phyloP scores from a whole-genome alignment of 2,797 vertebrate species.

The Eulemur mongoz region DNA sequence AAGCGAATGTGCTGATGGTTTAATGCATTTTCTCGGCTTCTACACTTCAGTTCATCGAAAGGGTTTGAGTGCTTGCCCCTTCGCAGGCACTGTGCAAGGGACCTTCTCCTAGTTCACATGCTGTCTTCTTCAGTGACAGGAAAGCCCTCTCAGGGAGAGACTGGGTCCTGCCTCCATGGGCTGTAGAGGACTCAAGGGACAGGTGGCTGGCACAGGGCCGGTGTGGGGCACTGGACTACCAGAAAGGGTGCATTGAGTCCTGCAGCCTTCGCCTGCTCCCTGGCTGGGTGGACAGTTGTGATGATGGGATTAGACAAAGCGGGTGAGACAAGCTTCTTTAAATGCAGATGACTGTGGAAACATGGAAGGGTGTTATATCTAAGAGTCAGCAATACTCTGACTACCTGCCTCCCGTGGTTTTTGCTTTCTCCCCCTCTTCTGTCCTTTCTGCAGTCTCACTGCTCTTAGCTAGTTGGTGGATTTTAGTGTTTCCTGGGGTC shows the following conservation, averaged over 20 bases:
- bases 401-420: neutral
- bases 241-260: neutral
- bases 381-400: neutral
- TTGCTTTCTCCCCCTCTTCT: neutral
- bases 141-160: neutral
- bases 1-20: neutral
- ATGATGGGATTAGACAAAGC: neutral
- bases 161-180: accelerated
- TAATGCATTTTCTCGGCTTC: too few species aligned
- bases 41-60: neutral
- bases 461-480: neutral
- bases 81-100: neutral
- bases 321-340: neutral
- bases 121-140: neutral
- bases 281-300: neutral
- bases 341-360: neutral
- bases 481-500: neutral
- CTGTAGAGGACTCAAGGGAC: neutral
- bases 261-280: neutral
- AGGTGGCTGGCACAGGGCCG: too few species aligned
- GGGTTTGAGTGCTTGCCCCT: neutral
- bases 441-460: too few species aligned
- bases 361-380: neutral
- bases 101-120: neutral
- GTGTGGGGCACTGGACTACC: neutral